Evolutionary conservation across 1,140 invertebrate genomes (phyloP), one percentile per base, ranked within the genome.

Genomic region (Nasonia giraulti): DNA sequence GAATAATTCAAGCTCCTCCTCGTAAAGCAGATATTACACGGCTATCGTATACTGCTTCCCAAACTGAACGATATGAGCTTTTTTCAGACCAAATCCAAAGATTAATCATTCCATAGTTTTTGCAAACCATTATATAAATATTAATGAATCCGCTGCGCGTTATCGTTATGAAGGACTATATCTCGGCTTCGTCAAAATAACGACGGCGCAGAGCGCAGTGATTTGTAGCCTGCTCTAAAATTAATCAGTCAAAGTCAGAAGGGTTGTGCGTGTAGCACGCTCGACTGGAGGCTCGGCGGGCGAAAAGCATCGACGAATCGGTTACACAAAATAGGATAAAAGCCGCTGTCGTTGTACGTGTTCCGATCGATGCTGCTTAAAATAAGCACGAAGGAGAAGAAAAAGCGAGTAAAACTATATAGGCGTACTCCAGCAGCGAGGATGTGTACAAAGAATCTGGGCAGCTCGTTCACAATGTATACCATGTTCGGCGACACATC

Each of bases 241-340:
- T 33, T 71, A 71, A 71, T 71, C 69, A 71, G 23, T 71, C 69
- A 71, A 71, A 71, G 69, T 71, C 27, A 71, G 17, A 33, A n/a
- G 69, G 69, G 69, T 71, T 71, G 69, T 11, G 27, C 33, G 23
- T 33, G 27, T 71, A 33, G 14, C 31, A 71, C 69, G 69, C 31
- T 31, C 69, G 69, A 31, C 8, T 33, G 31, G 31, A 71, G 31
- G 8, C 69, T 11, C 69, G 69, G 23, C 23, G 14, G 31, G 23
- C 68, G 68, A 69, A 69, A 31, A 69, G 8, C 69, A 31, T 33
- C 17, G 69, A 71, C 23, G 23, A 71, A 33, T 71, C 69, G 69
- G 69, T 33, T 71, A 71, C 69, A 71, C 23, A 33, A 71, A 71
- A 71, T 71, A 31, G 69, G 69, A 71, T 71, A 31, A 71, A 71